phyloP scores from a whole-genome alignment of 2,888 invertebrate species.

The Drosophila testacea region DNA sequence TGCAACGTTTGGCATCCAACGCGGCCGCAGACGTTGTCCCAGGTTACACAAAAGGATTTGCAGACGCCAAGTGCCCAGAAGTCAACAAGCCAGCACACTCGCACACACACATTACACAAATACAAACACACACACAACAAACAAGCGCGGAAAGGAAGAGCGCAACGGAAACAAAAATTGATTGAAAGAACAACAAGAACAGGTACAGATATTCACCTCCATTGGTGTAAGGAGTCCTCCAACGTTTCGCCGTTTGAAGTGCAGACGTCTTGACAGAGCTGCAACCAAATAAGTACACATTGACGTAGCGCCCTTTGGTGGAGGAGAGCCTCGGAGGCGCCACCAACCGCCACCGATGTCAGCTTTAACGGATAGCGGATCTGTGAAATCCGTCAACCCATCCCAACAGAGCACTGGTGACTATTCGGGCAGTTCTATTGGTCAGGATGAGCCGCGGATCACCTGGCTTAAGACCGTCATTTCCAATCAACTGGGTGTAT shows the following conservation, averaged over 20 bases:
- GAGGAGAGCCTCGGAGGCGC: background rate
- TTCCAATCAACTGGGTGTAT: slow-evolving; percentile 82
- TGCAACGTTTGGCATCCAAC: slow-evolving; percentile 39
- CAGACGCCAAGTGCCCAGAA: slow-evolving; percentile 40
- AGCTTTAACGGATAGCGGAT: background rate
- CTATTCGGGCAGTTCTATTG: slow-evolving; percentile 18
- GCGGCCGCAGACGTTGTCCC: slow-evolving; percentile 69
- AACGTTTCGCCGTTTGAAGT: slow-evolving; percentile 60
- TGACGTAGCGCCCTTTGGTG: slow-evolving; percentile 12
- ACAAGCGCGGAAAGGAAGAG: slow-evolving; percentile 57
- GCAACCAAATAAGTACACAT: slow-evolving; percentile 47
- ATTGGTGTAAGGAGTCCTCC: slow-evolving; percentile 23
- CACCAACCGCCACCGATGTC: slow-evolving; percentile 28
- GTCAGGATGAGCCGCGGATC: slow-evolving; percentile 87
- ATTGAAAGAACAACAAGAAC: slow-evolving; percentile 69
- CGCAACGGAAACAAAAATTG: slow-evolving; percentile 66
- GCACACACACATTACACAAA: slow-evolving; percentile 19
- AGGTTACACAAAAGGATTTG: slow-evolving; percentile 76
- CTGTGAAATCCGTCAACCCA: slow-evolving; percentile 11
- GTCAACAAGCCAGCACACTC: slow-evolving; percentile 38
- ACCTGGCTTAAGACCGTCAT: slow-evolving; percentile 90
- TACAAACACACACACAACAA: slow-evolving; percentile 33
- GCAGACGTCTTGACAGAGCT: slow-evolving; percentile 42
- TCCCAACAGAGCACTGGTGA: slow-evolving; percentile 6
- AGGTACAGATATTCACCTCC: slow-evolving; percentile 10